phyloP scores from a whole-genome alignment of 35 echinoderm and acorn worm genomes.

The Acanthaster planci region DNA sequence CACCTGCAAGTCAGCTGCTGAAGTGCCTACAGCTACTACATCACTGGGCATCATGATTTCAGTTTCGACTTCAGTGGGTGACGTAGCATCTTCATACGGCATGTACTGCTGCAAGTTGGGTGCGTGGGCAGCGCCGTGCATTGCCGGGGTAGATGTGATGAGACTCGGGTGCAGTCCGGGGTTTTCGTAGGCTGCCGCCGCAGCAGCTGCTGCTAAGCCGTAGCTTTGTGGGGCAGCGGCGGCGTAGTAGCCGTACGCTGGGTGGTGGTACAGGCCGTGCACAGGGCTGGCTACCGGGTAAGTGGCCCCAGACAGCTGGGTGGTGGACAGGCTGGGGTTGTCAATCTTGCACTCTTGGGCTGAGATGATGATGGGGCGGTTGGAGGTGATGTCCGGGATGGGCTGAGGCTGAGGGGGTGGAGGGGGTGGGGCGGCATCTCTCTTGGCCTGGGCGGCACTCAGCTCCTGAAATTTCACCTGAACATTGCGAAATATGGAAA shows the following conservation, averaged over 20 bases:
- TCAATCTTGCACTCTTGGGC: conserved; percentile 26
- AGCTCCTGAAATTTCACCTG: conserved; percentile 41
- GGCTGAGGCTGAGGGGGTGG: conserved; percentile 3
- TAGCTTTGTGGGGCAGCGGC: not conserved
- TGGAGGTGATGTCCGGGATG: not conserved
- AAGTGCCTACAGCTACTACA: too few species aligned
- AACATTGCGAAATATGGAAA: too few species aligned
- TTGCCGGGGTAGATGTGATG: conserved; percentile 47
- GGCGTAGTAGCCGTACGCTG: not conserved
- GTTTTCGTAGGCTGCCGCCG: not conserved
- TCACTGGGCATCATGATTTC: not conserved
- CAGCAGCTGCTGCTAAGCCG: not conserved
- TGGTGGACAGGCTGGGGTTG: conserved; percentile 4
- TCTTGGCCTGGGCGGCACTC: not conserved
- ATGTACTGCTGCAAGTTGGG: not conserved
- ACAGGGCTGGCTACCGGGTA: not conserved
- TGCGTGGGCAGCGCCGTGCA: not conserved
- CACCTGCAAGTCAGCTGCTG: too few species aligned
- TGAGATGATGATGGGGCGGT: conserved; percentile 27
- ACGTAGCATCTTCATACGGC: not conserved
- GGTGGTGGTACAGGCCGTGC: conserved; percentile 10
- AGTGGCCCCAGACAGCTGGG: not conserved
- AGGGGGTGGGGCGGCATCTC: not conserved
- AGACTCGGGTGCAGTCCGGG: not conserved
- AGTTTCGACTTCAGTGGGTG: not conserved